Conservation (phyloP, 2,113 vertebrate species). For the Ploceus nigricollis region DNA sequence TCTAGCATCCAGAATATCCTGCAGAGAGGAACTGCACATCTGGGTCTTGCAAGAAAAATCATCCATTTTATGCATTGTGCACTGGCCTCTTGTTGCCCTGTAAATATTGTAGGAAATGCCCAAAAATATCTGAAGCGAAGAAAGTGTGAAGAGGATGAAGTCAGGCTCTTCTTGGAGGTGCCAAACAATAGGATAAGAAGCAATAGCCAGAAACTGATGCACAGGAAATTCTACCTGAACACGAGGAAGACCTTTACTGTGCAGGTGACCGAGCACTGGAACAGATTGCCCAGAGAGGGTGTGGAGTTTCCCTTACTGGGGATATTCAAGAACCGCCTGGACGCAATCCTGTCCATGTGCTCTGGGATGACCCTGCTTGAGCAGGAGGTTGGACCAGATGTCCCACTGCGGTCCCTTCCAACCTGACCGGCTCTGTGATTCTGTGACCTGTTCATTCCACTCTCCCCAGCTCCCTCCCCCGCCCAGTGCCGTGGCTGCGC, state of each 20-base stretch:
- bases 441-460: fast-evolving
- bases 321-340: background rate
- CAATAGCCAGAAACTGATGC: background rate
- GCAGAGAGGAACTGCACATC: background rate
- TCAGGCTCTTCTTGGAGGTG: background rate
- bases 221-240: background rate
- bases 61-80: fast-evolving
- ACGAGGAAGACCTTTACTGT: background rate
- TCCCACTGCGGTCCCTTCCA: background rate
- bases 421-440: background rate
- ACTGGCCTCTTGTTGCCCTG: background rate
- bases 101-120: background rate
- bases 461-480: background rate
- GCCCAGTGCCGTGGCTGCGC: fast-evolving
- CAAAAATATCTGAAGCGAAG: background rate
- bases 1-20: background rate
- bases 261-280: background rate
- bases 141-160: background rate
- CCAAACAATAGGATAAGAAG: background rate
- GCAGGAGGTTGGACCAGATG: background rate
- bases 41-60: background rate
- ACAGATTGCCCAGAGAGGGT: background rate
- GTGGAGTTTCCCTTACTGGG: background rate
- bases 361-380: background rate
- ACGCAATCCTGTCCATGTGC: background rate